Evolutionary conservation across 2,888 invertebrate species (phyloP).

Genomic region (Agrilus biguttatus): DNA sequence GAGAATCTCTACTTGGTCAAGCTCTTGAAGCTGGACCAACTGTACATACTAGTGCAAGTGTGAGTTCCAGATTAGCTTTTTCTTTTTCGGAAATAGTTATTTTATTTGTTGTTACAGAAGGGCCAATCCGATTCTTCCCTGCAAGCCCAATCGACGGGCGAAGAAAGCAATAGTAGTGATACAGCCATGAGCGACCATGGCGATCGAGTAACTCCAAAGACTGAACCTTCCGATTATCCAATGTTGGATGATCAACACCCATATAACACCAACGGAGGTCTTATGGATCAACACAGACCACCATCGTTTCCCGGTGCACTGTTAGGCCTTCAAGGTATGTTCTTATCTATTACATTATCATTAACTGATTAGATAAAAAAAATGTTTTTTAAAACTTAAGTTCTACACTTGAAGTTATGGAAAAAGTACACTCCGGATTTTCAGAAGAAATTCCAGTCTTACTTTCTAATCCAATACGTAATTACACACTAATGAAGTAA

Average conservation of each 20-base stretch:
- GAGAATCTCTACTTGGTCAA: slow-evolving; percentile 60
- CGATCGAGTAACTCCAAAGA: slow-evolving; percentile 53
- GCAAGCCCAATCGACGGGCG: slow-evolving; percentile 59
- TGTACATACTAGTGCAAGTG: slow-evolving; percentile 39
- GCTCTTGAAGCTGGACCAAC: slow-evolving; percentile 61
- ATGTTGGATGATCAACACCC: slow-evolving; percentile 48
- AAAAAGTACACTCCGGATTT: too few species aligned
- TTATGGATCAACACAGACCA: slow-evolving; percentile 51
- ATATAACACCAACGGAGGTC: slow-evolving; percentile 40
- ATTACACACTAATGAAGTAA: too few species aligned
- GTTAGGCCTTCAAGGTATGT: slow-evolving; percentile 62
- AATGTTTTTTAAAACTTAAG: too few species aligned
- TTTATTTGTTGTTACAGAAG: slow-evolving; percentile 22
- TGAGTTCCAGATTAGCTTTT: slow-evolving; percentile 3
- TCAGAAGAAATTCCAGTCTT: too few species aligned
- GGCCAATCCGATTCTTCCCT: slow-evolving; percentile 43
- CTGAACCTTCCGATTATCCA: slow-evolving; percentile 58
- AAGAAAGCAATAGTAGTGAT: slow-evolving; percentile 74
- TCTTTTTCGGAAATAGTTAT: background rate
- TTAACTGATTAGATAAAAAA: too few species aligned
- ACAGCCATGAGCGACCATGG: slow-evolving; percentile 60
- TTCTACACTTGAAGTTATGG: too few species aligned
- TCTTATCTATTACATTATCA: too few species aligned
- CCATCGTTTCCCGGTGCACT: slow-evolving; percentile 68
- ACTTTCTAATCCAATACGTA: too few species aligned